Percentiles rank a stretch among this genome's conserved stretches.
phyloP scores from a whole-genome alignment of 2,113 vertebrate genomes.

The Phalacrocorax pelagicus region DNA sequence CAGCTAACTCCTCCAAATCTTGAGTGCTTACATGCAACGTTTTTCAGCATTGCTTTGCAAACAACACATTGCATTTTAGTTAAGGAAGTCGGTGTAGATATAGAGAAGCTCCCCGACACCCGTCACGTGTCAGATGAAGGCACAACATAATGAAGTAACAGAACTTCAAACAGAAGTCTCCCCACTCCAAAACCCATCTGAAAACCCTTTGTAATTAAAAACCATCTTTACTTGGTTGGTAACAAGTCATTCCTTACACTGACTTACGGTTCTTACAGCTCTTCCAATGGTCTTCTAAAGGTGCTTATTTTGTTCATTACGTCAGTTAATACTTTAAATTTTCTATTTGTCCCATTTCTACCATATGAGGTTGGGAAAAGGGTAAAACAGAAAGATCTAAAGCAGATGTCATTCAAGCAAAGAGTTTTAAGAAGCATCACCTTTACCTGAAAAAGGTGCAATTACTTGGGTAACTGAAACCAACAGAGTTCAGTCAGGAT shows the following conservation, averaged over 20 bases:
- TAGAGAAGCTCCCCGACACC: neutral
- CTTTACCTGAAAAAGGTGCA: neutral
- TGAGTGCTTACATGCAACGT: neutral
- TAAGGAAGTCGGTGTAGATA: neutral
- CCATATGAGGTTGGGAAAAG: neutral
- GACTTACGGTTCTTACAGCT: neutral
- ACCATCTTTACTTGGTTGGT: neutral
- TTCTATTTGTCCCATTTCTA: neutral
- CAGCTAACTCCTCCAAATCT: neutral
- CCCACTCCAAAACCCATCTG: neutral
- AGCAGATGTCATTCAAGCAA: neutral
- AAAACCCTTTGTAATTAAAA: neutral
- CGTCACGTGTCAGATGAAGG: neutral
- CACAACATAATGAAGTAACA: neutral
- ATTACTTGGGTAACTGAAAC: neutral
- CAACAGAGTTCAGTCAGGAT: neutral
- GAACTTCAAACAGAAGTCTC: neutral
- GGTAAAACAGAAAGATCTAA: neutral
- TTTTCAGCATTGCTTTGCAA: neutral
- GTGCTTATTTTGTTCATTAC: neutral
- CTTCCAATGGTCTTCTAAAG: neutral
- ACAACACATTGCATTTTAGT: neutral
- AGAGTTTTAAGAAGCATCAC: neutral
- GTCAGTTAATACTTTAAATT: neutral
- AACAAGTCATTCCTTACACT: neutral